These are phyloP conservation scores for Ochotona princeps DNA, from an alignment of 2,113 vertebrate genomes.

Conservation along the genomic window DNA sequence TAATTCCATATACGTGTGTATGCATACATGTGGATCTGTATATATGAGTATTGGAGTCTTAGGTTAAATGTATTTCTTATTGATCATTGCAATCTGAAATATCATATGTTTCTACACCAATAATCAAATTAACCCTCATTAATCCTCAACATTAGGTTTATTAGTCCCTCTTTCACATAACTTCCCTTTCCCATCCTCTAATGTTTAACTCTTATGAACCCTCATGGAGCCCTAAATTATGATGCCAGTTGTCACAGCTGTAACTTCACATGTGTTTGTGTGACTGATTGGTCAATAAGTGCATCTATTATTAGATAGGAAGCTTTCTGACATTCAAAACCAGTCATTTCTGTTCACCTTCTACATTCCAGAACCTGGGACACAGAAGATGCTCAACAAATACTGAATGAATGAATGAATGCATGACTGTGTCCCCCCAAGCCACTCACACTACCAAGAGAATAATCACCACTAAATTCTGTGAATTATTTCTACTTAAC, in stretches of 20 bases:
- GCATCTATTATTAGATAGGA: not conserved
- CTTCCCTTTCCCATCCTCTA: not conserved
- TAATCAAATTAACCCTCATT: not conserved
- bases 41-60: not conserved
- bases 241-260: not conserved
- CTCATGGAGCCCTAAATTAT: not conserved
- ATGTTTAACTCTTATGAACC: not conserved
- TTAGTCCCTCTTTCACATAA: not conserved
- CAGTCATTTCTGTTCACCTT: not conserved
- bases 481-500: constrained; percentile 21
- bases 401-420: not conserved
- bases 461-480: not conserved
- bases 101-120: not conserved
- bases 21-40: not conserved
- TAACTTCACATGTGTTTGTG: not conserved
- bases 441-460: not conserved
- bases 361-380: not conserved
- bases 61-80: not conserved
- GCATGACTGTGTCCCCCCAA: not conserved
- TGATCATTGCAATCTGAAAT: not conserved
- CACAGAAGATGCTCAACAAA: not conserved
- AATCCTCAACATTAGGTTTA: not conserved
- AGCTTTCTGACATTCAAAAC: not conserved
- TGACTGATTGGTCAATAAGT: not conserved
- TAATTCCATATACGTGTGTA: not conserved